These are phyloP conservation scores for Tachina grossa DNA, from an alignment of 2,888 invertebrate genomes.

Conservation along the genomic window DNA sequence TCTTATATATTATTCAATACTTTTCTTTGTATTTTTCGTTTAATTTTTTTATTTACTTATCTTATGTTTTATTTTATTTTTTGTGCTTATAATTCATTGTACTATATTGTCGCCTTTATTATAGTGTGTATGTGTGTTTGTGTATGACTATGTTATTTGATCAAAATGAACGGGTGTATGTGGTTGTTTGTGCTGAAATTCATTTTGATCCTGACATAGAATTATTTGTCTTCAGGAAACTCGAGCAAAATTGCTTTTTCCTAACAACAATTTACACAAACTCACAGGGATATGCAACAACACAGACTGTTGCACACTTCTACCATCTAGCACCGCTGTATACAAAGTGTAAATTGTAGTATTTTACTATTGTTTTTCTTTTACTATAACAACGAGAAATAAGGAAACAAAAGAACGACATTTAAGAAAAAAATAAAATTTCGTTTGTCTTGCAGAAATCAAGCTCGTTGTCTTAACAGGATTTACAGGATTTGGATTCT, in stretches of 20 bases:
- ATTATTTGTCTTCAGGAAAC: slow-evolving; percentile 81
- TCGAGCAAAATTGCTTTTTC: slow-evolving; percentile 80
- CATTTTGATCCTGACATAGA: slow-evolving; percentile 79
- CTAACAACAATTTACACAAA: slow-evolving; percentile 53
- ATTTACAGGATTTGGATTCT: slow-evolving; percentile 69
- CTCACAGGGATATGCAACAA: slow-evolving; percentile 17
- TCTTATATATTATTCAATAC: slow-evolving; percentile 41
- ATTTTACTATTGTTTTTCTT: background rate
- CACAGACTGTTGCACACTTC: background rate
- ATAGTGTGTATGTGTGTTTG: background rate
- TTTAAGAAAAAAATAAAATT: slow-evolving; percentile 45
- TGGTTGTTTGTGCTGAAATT: slow-evolving; percentile 71
- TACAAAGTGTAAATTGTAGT: slow-evolving; percentile 3
- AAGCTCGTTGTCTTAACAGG: slow-evolving; percentile 68
- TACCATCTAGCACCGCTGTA: background rate
- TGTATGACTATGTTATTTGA: slow-evolving; percentile 1
- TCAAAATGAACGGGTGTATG: slow-evolving; percentile 9
- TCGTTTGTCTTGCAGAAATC: slow-evolving; percentile 51
- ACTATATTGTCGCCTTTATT: slow-evolving; percentile 75
- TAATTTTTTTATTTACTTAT: background rate
- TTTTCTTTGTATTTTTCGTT: slow-evolving; percentile 39
- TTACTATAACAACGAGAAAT: slow-evolving; percentile 6
- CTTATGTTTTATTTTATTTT: slow-evolving; percentile 55
- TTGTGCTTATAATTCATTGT: slow-evolving; percentile 74
- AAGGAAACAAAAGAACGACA: slow-evolving; percentile 45